Evolutionary conservation across 2,113 vertebrate species (phyloP).

Genomic region (Sander vitreus): DNA sequence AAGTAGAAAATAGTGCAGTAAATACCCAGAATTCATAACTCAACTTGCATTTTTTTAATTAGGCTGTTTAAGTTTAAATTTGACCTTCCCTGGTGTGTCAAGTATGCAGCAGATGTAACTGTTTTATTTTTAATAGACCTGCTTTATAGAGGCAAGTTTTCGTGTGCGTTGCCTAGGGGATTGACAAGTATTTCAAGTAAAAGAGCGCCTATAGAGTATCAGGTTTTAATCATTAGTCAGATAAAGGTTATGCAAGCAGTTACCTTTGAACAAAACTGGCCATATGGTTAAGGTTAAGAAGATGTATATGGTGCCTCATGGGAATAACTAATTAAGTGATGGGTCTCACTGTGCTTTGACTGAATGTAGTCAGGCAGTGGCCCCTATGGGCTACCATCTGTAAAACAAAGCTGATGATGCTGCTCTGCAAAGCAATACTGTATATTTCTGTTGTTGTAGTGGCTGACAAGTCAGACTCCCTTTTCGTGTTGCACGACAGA

Average conservation of each 20-base stretch:
- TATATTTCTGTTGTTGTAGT: constrained; percentile 40
- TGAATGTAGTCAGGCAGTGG: constrained; percentile 77
- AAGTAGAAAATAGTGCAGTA: constrained; percentile 30
- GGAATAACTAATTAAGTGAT: constrained; percentile 59
- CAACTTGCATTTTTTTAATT: constrained; percentile 7
- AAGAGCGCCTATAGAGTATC: constrained; percentile 7
- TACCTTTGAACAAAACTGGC: constrained; percentile 22
- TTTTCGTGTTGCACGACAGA: constrained; percentile 33
- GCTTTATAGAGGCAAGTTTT: not conserved
- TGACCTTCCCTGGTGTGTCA: constrained; percentile 11
- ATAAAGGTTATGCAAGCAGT: constrained; percentile 24
- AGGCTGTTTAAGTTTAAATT: constrained; percentile 12
- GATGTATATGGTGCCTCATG: constrained; percentile 42
- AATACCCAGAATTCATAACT: not conserved
- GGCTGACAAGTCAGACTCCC: constrained; percentile 46
- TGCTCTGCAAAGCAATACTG: constrained; percentile 48
- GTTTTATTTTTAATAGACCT: not conserved
- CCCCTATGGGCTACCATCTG: constrained; percentile 77
- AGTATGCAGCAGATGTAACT: constrained; percentile 19
- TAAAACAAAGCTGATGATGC: constrained; percentile 63
- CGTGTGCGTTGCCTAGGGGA: not conserved
- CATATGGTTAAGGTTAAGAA: constrained; percentile 41
- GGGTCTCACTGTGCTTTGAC: constrained; percentile 39
- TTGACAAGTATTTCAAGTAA: constrained; percentile 34
- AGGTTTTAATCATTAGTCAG: constrained; percentile 45